Evolutionary conservation across 2,888 invertebrate species (phyloP).

Genomic region (Brachyptera risi): DNA sequence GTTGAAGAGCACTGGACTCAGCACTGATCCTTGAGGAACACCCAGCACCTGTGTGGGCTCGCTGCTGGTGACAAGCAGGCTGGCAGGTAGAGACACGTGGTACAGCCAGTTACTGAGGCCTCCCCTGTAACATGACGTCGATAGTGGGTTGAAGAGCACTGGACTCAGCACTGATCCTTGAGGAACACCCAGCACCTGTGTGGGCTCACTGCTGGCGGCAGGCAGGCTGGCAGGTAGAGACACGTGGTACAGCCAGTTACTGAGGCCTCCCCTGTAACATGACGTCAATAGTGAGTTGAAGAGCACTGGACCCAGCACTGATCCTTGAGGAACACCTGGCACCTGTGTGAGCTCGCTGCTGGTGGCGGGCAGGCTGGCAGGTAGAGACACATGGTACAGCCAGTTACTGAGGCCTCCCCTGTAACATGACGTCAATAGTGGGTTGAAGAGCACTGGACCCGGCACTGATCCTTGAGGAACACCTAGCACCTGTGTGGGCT

Average conservation of each 20-base stretch:
- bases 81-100: constrained; percentile 77
- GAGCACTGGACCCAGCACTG: too few species aligned
- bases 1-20: too few species aligned
- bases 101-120: constrained; percentile 96
- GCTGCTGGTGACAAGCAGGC: constrained; percentile 40
- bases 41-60: constrained; percentile 69
- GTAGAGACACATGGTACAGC: constrained; percentile 87
- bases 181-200: too few species aligned
- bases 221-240: constrained; percentile 64
- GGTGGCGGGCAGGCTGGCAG: constrained; percentile 49
- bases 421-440: too few species aligned
- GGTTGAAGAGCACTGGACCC: too few species aligned
- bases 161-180: too few species aligned
- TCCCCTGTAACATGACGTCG: constrained; percentile 67
- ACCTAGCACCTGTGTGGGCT: constrained; percentile 65
- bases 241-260: constrained; percentile 93
- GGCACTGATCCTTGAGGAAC: too few species aligned
- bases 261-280: constrained; percentile 81
- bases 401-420: constrained; percentile 97
- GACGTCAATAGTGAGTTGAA: too few species aligned
- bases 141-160: too few species aligned
- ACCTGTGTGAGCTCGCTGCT: constrained; percentile 58
- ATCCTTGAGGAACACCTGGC: too few species aligned
- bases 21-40: constrained; percentile 92
- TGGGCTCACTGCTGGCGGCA: constrained; percentile 36